Evolutionary conservation across 2,797 vertebrate genomes (phyloP), one percentile per base, ranked within the genome.

Genomic region (Cyprinella venusta): DNA sequence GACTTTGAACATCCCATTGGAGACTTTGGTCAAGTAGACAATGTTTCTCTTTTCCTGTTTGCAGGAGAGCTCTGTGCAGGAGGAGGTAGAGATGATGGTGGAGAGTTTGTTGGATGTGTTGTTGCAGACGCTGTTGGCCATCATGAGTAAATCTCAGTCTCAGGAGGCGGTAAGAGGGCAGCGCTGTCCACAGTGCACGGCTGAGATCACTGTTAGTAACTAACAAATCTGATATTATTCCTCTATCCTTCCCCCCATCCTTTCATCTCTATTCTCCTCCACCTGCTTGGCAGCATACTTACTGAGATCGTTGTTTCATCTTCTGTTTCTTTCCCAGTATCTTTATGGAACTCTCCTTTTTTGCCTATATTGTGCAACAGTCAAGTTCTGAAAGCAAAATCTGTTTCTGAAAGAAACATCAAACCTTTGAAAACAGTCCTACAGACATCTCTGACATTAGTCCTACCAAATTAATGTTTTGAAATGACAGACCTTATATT

Each of bases 61-160:
- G 65, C 91, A 99, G 98, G 98, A 99, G 92, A 96, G 96, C 77
- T 97, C 98, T 86, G 98, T 99, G 89, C 95, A 97, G 92, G 98
- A 99, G 91, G 98, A 99, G 91, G 97, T 99, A 91, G 98, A 99
- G 93, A 99, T 99, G 98, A 97, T 99, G 96, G 98, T 99, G 93
- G 98, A 99, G 91, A 99, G 97, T 91, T 96, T 99, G 87, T 94
- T 99, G 92, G 98, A 99, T n/a, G 98, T 99, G 88, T 95, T 99
- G 88, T 96, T 99, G 85, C 98, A 99, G 95, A 99, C 98, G 86
- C 95, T 99, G 88, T 96, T 99, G 91, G 96, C 97, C 92, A 99
- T 99, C 91, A 98, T 99, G 97, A 99, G 97, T 96, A 99, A 98
- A 96, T 98, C 97, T 80, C 98, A 99, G 90, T 96, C 97, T 89